Base-by-base conservation (phyloP, 2,113 vertebrate species). In the Sylvilagus bachmani region DNA sequence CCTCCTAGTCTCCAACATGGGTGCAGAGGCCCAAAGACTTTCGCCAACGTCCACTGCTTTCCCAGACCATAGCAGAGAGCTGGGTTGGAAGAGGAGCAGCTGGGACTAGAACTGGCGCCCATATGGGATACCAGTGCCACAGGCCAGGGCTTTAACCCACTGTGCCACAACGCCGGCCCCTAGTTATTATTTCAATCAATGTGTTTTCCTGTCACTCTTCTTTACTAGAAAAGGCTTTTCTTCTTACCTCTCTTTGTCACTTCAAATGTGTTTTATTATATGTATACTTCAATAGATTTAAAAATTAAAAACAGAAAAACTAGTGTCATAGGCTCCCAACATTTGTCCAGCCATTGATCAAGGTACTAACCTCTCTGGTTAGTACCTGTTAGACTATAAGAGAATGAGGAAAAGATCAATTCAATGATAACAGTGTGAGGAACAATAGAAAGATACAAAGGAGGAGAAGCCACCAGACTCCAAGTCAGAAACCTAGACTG, bases 221-320 rank as follows among this genome's bases (percentile, higher is more conserved):
- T 53, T 87, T 24, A 38, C 86, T 82, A 73, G 62, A 62, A 13
- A 92, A 86, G 38, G 73, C 16, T 51, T 74, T 80, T 88, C 67
- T 21, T 89, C 78, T 36, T n/a, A 33, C 10, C 58, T 75, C 51
- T 58, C 16, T 25, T 89, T 69, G 51, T 82, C 5, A 3, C 24
- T 86, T 82, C 86, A 80, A 93, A 80, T 74, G 77, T 25, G 21
- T 88, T 93, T 88, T 73, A 69, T 90, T 85, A 66, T 73, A 64
- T 44, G 36, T 70, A 77, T 58, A 38, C 44, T 55, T 82, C 64
- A 86, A 36, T 61, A 81, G 27, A 81, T 8, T 81, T 21, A 66
- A 89, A 69, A 58, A 6, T 70, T 51, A 17, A 66, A 85, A 93
- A 55, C 2, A 51, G 53, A 58, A 85, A 70, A 80, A 4, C 58